These are phyloP conservation scores for Heliconius cydno DNA, from an alignment of 2,888 invertebrate genomes.

Conservation along the genomic window DNA sequence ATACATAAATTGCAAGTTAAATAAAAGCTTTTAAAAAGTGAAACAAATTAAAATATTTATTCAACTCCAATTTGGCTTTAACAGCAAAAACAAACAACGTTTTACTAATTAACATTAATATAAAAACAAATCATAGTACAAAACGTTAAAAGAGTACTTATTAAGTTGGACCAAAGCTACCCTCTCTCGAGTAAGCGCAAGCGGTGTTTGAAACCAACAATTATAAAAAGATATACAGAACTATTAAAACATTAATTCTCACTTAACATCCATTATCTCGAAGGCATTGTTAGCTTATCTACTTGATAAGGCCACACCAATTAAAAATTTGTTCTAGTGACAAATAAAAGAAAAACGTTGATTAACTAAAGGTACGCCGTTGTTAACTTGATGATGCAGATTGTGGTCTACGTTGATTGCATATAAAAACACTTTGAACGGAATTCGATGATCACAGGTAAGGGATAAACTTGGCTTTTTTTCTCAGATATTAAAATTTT, in stretches of 20 bases:
- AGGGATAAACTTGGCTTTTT: not conserved
- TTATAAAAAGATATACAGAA: conserved; percentile 46
- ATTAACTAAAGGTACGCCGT: conserved; percentile 45
- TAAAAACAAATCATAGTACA: not conserved
- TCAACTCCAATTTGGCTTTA: too few species aligned
- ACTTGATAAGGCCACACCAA: conserved; percentile 64
- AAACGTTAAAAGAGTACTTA: not conserved
- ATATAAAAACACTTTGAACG: conserved; percentile 42
- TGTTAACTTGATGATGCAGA: conserved; percentile 50
- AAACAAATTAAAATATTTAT: too few species aligned
- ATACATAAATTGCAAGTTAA: too few species aligned
- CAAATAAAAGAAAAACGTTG: conserved; percentile 51
- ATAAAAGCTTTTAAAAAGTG: too few species aligned
- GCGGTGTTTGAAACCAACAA: conserved; percentile 45
- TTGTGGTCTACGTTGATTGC: conserved; percentile 47
- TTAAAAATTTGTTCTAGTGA: conserved; percentile 70
- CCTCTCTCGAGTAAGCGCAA: conserved; percentile 22
- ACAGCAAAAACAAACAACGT: too few species aligned
- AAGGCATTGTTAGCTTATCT: conserved; percentile 71
- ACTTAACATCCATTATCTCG: conserved; percentile 66
- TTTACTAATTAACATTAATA: not conserved
- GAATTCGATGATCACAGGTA: not conserved
- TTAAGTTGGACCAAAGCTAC: not conserved
- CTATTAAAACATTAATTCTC: conserved; percentile 74
- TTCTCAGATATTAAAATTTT: not conserved